Evolutionary conservation across 1,140 invertebrate genomes (phyloP), one percentile per base, ranked within the genome.

Genomic region (Scaptomyza montana): DNA sequence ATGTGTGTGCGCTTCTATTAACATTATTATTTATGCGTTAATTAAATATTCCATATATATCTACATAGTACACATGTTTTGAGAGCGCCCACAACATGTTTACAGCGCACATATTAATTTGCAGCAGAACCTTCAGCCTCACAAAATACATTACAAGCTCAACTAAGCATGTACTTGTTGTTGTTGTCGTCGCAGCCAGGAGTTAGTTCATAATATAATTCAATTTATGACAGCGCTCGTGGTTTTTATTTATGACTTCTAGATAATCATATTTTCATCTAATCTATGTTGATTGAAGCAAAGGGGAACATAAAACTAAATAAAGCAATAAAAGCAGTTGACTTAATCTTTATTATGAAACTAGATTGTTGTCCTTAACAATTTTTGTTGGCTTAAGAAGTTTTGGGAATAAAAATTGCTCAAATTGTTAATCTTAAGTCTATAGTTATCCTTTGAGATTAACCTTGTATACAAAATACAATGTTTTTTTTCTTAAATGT

Each of bases 21-120:
- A 61, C 51, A 74, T 72, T 81, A 87, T 86, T 75, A 74, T 74
- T 76, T 77, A 76, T 78, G 51, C 51, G 51, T 82, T 87, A 87
- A 87, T 87, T 87, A 87, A 87, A 89, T 86, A 76, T 74, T 69
- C 70, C 70, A 21, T 56, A 60, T 1, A 33, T 16, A 16, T 16
- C 16, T 16, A 2, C 30, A 36, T 36, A 9, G 8, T 73, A 73
- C 70, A 73, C 70, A 73, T 73, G 70, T 73, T 33, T 73, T 49
- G 54, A 61, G 68, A 67, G 70, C 70, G 61, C 57, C 56, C 65
- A 55, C 64, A 68, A 49, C 70, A 73, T 68, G 65, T 68, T 68
- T 55, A 60, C 55, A 45, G 54, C 12, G 47, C 8, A 19, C 54
- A 59, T 50, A 72, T 68, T 67, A 68, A 43, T 50, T 41, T 73